Evolutionary conservation across 1,140 invertebrate genomes (phyloP).

Genomic region (Lordiphosa collinella): DNA sequence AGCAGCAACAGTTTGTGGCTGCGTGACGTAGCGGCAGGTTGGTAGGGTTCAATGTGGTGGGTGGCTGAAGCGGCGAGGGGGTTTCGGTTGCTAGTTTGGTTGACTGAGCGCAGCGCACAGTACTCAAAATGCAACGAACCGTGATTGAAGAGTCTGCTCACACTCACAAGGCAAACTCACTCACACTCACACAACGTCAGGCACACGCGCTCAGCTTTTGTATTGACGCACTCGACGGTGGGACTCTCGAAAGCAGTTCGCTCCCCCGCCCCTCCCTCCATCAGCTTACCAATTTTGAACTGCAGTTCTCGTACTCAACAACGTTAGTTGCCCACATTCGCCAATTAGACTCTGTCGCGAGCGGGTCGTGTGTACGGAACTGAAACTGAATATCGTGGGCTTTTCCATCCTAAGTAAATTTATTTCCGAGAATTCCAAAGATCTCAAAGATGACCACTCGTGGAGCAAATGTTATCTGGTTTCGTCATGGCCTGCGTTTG

Average conservation of each 20-base stretch:
- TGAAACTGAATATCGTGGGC: background rate
- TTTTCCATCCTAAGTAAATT: background rate
- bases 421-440: background rate
- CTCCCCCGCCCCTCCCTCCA: slow-evolving; percentile 7
- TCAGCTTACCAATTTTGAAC: background rate
- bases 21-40: background rate
- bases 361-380: slow-evolving; percentile 28
- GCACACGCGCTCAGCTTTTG: slow-evolving; percentile 47
- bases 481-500: slow-evolving; percentile 86
- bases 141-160: slow-evolving; percentile 37
- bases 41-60: background rate
- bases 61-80: background rate
- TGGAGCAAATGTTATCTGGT: slow-evolving; percentile 82
- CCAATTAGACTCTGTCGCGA: slow-evolving; percentile 46
- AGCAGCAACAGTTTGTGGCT: slow-evolving; percentile 56
- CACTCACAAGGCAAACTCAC: slow-evolving; percentile 16
- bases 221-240: slow-evolving; percentile 56
- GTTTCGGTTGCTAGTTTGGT: slow-evolving; percentile 5
- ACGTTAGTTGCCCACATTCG: slow-evolving; percentile 29
- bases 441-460: slow-evolving; percentile 24
- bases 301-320: slow-evolving; percentile 2
- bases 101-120: slow-evolving; percentile 28
- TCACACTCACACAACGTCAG: slow-evolving; percentile 12
- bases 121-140: slow-evolving; percentile 57
- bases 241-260: slow-evolving; percentile 29